Conservation (phyloP, 2,113 vertebrate genomes). For the Ictalurus furcatus region DNA sequence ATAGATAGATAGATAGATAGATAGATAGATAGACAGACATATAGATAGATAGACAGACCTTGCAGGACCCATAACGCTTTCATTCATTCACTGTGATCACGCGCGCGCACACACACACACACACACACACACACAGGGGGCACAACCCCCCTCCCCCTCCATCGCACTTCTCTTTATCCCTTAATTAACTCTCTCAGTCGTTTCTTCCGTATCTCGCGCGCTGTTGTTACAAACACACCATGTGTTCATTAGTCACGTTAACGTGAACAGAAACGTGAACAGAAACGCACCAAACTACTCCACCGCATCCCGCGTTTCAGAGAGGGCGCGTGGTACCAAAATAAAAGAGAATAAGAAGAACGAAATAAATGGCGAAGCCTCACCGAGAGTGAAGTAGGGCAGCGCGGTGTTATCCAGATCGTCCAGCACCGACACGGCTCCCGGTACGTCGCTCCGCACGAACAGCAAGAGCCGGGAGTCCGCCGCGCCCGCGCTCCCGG, state of each 20-base stretch:
- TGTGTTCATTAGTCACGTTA: background rate
- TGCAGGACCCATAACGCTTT: conserved; percentile 10
- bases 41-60: background rate
- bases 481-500: conserved; percentile 71
- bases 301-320: background rate
- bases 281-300: background rate
- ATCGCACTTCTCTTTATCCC: background rate
- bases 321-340: background rate
- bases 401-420: conserved; percentile 98
- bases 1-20: background rate
- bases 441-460: conserved; percentile 93
- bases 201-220: background rate
- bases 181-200: background rate
- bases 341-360: background rate
- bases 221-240: too few species aligned
- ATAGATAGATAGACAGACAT: background rate
- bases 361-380: conserved; percentile 37
- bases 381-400: conserved; percentile 97
- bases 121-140: background rate
- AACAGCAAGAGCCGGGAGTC: conserved; percentile 92
- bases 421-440: conserved; percentile 92
- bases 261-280: background rate
- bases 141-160: background rate
- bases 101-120: background rate
- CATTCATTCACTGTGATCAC: conserved; percentile 29